phyloP scores from a whole-genome alignment of 2,113 vertebrate genomes.

The Vulpes ferrilata region DNA sequence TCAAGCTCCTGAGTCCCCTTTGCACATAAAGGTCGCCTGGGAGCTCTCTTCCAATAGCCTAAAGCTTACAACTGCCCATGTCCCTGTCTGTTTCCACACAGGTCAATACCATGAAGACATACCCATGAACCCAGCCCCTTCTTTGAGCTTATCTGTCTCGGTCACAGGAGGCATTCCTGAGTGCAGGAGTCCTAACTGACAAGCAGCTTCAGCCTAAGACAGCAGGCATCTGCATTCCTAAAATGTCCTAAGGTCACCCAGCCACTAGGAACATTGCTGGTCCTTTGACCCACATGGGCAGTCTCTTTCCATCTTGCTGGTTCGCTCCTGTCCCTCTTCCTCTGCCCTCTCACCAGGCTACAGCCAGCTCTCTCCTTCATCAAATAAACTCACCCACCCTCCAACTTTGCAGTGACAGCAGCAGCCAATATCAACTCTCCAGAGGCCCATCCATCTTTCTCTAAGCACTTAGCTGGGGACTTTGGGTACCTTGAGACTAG shows the following conservation, averaged over 20 bases:
- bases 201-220: neutral
- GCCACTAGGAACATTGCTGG: neutral
- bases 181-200: neutral
- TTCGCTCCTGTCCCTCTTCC: neutral
- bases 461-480: neutral
- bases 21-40: neutral
- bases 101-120: neutral
- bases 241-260: neutral
- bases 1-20: neutral
- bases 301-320: neutral
- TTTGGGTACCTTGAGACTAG: neutral
- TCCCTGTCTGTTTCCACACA: neutral
- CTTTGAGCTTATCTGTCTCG: neutral
- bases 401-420: neutral
- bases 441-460: neutral
- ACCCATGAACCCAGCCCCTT: neutral
- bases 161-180: neutral
- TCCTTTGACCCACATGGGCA: neutral
- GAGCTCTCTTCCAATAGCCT: neutral
- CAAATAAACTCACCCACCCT: neutral
- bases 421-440: neutral
- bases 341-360: neutral
- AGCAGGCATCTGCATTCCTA: neutral
- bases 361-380: neutral
- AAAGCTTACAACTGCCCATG: neutral